Base-by-base conservation (phyloP, 2,797 vertebrate species). In the Atherinosoma microstoma region DNA sequence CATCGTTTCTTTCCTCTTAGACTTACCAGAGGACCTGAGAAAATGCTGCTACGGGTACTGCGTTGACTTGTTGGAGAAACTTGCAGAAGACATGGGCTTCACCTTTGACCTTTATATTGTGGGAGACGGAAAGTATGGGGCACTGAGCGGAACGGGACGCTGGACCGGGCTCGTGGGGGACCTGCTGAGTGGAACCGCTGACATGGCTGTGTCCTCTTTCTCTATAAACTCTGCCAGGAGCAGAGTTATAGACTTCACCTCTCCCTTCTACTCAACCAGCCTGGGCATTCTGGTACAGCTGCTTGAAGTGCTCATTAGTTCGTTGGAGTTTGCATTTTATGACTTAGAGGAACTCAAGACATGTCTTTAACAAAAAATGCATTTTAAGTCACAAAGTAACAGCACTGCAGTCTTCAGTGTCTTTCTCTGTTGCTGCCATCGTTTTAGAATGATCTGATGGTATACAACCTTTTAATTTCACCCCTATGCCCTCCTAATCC, bases 191-290 rank as follows among this genome's bases (percentile, higher is more conserved):
- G 96, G 97, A 61, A 84, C 86, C 0, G 97, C 97, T 0, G 97
- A 99, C 91, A 96, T 98, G 97, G 98, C 97, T 0, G 96, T 99
- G 88, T 96, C 96, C 64, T 98, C 97, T 62, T 99, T 99, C 90
- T 97, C 97, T 89, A 98, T 99, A 91, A 99, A 98, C 87, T 98
- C 97, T 0, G 97, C 97, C 0, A 91, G 97, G 63, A 98, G 96
- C 75, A 94, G 94, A 79, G 96, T 98, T 83, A 93, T 99, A 0
- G 98, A 99, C 79, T 99, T 99, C 94, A 99, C 97, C 83, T 98
- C 96, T 67, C 97, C 97, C 63, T 99, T 99, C 92, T 98, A 98
- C 93, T 98, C 98, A 92, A 99, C 97, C 91, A 99, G 97, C 92
- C 87, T 99, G 87, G 96, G 97, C 87, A 98, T 99, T 92, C 88